Percentiles rank a stretch among this genome's conserved stretches.
Conservation (phyloP, 1,140 invertebrate genomes). For the Bombus turneri region DNA sequence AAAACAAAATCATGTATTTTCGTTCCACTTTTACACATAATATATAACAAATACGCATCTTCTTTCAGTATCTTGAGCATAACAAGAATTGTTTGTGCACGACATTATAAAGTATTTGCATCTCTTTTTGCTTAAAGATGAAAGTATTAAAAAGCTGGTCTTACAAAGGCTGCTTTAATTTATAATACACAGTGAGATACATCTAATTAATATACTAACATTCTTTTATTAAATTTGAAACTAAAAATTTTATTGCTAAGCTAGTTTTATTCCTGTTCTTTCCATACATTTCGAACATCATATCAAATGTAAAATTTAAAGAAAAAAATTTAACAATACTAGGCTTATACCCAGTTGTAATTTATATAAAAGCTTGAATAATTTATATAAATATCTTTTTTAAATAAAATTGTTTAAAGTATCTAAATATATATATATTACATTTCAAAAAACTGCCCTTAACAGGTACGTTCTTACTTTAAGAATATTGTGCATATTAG, state of each 20-base stretch:
- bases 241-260: background rate
- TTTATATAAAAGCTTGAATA: constrained; percentile 51
- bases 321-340: constrained; percentile 14
- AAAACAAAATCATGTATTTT: constrained; percentile 14
- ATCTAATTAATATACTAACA: background rate
- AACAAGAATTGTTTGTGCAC: constrained; percentile 30
- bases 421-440: constrained; percentile 30
- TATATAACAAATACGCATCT: constrained; percentile 36
- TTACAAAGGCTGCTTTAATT: background rate
- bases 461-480: constrained; percentile 50
- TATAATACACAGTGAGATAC: background rate
- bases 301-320: background rate
- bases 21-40: background rate
- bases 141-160: constrained; percentile 18
- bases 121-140: background rate
- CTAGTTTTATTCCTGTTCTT: background rate
- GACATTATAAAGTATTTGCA: constrained; percentile 19
- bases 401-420: constrained; percentile 32
- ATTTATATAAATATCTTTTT: constrained; percentile 39
- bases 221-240: constrained; percentile 6
- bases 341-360: constrained; percentile 14
- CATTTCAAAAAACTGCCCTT: constrained; percentile 31
- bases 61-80: constrained; percentile 11
- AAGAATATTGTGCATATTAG: constrained; percentile 47
- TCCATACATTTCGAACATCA: background rate